Evolutionary conservation across 2,113 vertebrate genomes (phyloP), one percentile per base, ranked within the genome.

Genomic region (Mustelus asterias): DNA sequence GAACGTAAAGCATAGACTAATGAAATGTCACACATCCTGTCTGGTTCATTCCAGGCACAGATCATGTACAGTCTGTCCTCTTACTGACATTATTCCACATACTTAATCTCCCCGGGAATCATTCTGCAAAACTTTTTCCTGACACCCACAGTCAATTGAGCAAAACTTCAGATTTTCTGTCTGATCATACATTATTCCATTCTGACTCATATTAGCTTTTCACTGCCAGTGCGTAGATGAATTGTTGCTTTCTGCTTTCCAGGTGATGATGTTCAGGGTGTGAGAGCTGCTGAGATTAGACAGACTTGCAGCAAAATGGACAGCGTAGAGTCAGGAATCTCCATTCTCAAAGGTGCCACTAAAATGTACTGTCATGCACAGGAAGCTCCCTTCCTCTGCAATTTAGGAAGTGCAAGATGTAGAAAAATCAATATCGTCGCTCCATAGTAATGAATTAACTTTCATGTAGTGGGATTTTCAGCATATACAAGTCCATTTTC

Each of bases 61-160:
- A 72, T 72, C 26, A 54, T 8, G 14, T 44, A 44, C 93, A 72
- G 72, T 95, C 67, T 72, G 65, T 70, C 92, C 63, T 94, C 65
- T 95, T 60, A 60, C 9, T 54, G 88, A 60, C 54, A 6, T 60
- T 60, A 33, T 48, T 26, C 88, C 24, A 33, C 58, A 3, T 90
- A 90, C 54, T 86, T 90, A 60, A 60, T 90, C 22, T 90, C 48
- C 88, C 1, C 33, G 65, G 94, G 41, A 72, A 95, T 65, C 33
- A n/a, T 92, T 65, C 29, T 65, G 89, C 60, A 92, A 92, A 65
- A 65, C 60, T 10, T 92, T 16, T 92, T 92, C 89, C 60, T 65
- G 60, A 92, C 89, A 92, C 89, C 29, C 33, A 37, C n/a, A 92
- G 89, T 37, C 18, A 92, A 65, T 92, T 92, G 58, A 92, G 60